Evolutionary conservation across 2,113 vertebrate genomes (phyloP), one percentile per base, ranked within the genome.

Genomic region (Serilophus lunatus): DNA sequence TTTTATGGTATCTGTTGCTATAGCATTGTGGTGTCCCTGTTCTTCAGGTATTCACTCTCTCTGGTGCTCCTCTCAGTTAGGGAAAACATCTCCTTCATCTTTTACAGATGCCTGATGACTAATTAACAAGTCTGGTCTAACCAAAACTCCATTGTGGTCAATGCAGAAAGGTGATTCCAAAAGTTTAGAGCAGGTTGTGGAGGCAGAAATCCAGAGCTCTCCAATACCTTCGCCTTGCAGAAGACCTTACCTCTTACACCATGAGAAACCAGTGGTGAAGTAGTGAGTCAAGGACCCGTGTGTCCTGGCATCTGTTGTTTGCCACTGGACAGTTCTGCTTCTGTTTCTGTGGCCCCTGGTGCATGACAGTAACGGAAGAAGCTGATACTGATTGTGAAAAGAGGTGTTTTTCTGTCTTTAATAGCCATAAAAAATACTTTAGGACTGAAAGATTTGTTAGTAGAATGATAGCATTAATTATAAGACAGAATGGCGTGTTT

Each of bases 71-170:
- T 6, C 20, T 47, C 25, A 56, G 29, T 53, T 53, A 35, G 50
- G 40, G 20, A 60, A 81, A 53, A 61, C 22, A 38, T 83, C n/a
- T 51, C 42, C 40, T 31, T 36, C 4, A 1, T 63, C 31, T 88
- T 74, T 35, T n/a, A 31, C 5, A n/a, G 54, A 28, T 47, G 26
- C 40, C 13, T 0, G 0, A 10, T 59, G 33, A 25, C 44, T 69
- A 24, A 17, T 60, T 24, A 80, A 20, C 8, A 7, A 14, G 12
- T 35, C 63, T 61, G 25, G 22, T 85, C 40, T 93, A 23, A 9
- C 5, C 47, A 20, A 19, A 36, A 13, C 31, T 76, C 11, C 4
- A 0, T 0, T 51, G 45, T 16, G 57, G 28, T 25, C 36, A 60
- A 2, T 18, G 44, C 45, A 76, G 20, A 53, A 15, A 42, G 25